A percentile compares a stretch with the other conserved stretches of the same genome.
phyloP scores from a whole-genome alignment of 2,113 vertebrate genomes.

The Phainopepla nitens region DNA sequence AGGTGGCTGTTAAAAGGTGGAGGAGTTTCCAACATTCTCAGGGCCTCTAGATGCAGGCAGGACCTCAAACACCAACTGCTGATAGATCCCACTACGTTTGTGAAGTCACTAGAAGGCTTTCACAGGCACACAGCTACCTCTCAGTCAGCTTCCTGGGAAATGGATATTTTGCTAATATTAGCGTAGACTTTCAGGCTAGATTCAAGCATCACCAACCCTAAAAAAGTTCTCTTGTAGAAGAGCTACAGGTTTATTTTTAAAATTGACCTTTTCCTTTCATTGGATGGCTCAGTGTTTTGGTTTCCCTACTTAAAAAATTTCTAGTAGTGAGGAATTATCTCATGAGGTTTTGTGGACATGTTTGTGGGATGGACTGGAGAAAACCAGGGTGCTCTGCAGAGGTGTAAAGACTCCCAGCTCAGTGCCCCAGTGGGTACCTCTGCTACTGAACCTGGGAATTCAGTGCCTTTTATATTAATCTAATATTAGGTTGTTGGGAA shows the following conservation, averaged over 20 bases:
- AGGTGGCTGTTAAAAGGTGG: background rate
- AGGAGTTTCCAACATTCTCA: background rate
- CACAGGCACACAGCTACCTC: background rate
- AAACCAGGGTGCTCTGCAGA: background rate
- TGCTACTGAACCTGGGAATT: background rate
- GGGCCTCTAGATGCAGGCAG: background rate
- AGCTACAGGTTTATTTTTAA: conserved; percentile 56
- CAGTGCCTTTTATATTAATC: conserved; percentile 24
- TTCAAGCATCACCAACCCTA: conserved; percentile 1
- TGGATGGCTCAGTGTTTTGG: background rate
- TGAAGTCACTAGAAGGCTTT: background rate
- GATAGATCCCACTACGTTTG: background rate
- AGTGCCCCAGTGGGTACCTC: background rate
- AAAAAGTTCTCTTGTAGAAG: conserved; percentile 17
- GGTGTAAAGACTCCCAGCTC: background rate
- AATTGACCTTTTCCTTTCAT: conserved; percentile 41
- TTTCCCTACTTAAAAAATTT: background rate
- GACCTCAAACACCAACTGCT: background rate
- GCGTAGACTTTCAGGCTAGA: background rate
- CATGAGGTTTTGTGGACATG: background rate
- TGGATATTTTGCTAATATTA: conserved; percentile 35
- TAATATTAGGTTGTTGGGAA: conserved; percentile 34
- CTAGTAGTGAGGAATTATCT: background rate
- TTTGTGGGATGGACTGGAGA: background rate
- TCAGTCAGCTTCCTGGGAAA: background rate